Conservation (phyloP, 2,888 invertebrate species). For the Agrochola litura region DNA sequence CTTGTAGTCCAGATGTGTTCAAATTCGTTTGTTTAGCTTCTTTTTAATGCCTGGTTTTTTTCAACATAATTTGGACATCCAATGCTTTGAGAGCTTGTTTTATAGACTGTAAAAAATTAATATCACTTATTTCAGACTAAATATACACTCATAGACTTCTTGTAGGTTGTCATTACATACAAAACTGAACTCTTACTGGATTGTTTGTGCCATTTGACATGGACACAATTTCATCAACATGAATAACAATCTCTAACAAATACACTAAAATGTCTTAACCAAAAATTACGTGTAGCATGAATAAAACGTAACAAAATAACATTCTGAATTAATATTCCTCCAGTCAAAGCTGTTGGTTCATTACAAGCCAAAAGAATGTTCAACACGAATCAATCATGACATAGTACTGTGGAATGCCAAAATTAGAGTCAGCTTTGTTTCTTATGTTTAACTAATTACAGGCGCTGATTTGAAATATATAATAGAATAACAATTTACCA, state of each 20-base stretch:
- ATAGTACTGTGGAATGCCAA: slow-evolving; percentile 87
- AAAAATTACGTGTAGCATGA: slow-evolving; percentile 23
- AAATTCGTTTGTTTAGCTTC: slow-evolving; percentile 55
- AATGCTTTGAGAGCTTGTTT: slow-evolving; percentile 47
- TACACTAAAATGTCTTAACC: slow-evolving; percentile 16
- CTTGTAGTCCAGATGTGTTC: slow-evolving; percentile 53
- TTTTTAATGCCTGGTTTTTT: slow-evolving; percentile 59
- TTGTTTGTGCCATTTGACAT: slow-evolving; percentile 58
- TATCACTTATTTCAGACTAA: slow-evolving; percentile 27
- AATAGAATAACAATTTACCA: slow-evolving; percentile 77
- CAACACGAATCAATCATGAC: slow-evolving; percentile 83
- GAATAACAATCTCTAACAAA: slow-evolving; percentile 48
- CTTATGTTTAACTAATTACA: slow-evolving; percentile 61
- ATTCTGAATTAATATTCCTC: slow-evolving; percentile 42
- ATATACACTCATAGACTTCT: slow-evolving; percentile 30
- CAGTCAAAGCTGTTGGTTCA: slow-evolving; percentile 60
- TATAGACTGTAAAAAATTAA: slow-evolving; percentile 58
- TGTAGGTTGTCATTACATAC: slow-evolving; percentile 22
- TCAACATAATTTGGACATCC: slow-evolving; percentile 52
- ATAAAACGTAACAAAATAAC: slow-evolving; percentile 35
- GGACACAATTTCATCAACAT: slow-evolving; percentile 54
- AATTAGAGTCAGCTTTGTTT: slow-evolving; percentile 87
- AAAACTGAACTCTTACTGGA: slow-evolving; percentile 49
- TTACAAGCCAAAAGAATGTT: slow-evolving; percentile 74
- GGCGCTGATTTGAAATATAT: slow-evolving; percentile 49